Conservation (phyloP, 2,797 vertebrate species). For the Synaphobranchus kaupii region DNA sequence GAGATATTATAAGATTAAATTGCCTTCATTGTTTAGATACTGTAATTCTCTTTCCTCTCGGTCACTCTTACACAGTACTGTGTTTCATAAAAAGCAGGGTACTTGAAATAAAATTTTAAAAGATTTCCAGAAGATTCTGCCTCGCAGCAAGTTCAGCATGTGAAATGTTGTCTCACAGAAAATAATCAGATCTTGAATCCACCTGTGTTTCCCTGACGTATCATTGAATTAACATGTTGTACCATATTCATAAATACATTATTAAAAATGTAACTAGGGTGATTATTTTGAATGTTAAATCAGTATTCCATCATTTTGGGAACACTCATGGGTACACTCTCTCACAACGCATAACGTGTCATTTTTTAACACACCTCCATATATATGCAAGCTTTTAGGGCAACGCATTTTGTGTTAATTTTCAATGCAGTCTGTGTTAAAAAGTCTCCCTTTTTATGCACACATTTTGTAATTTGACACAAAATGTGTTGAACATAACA, state of each 20-base stretch:
- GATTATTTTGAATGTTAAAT: not conserved
- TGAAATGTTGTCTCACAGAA: not conserved
- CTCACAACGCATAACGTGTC: too few relatives aligned
- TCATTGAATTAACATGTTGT: not conserved
- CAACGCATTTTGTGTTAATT: too few relatives aligned
- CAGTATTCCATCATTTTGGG: too few relatives aligned
- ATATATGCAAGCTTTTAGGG: too few relatives aligned
- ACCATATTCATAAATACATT: not conserved
- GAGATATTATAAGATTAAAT: conserved; percentile 3
- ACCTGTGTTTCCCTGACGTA: not conserved
- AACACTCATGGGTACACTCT: too few relatives aligned
- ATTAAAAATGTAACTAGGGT: too few relatives aligned
- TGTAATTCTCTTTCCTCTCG: not conserved
- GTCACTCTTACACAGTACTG: not conserved
- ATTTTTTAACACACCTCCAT: too few relatives aligned
- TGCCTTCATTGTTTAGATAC: conserved; percentile 1
- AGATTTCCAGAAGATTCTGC: not conserved
- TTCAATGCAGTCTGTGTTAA: too few relatives aligned
- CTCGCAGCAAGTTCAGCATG: not conserved
- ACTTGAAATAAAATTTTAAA: not conserved
- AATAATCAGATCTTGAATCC: not conserved
- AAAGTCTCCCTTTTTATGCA: too few relatives aligned
- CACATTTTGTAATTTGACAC: too few relatives aligned
- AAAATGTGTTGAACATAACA: too few relatives aligned
- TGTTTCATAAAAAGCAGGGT: not conserved